Evolutionary conservation across 2,888 invertebrate genomes (phyloP).

Genomic region (Carabus problematicus): DNA sequence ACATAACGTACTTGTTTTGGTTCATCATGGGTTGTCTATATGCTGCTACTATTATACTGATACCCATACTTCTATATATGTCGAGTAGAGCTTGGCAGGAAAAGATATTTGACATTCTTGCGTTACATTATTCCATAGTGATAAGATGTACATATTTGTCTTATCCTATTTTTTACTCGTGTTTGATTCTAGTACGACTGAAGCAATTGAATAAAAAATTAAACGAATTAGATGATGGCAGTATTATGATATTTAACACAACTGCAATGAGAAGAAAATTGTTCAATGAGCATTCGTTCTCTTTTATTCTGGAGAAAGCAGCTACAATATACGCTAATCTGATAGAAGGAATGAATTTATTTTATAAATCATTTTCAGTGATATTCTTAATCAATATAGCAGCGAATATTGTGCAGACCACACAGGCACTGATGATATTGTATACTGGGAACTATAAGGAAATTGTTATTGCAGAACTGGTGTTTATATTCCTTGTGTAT

Average conservation of each 20-base stretch:
- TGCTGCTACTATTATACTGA: no score
- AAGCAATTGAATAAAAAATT: constrained; percentile 4
- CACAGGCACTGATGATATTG: constrained; percentile 10
- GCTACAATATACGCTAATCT: neutral
- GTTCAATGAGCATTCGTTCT: neutral
- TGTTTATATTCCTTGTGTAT: constrained; percentile 2
- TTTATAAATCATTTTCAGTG: constrained; percentile 13
- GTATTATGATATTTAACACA: neutral
- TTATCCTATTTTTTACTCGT: no score
- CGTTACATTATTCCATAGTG: no score
- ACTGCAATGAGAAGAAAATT: neutral
- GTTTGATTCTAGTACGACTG: constrained; percentile 11
- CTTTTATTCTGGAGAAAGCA: neutral
- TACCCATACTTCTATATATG: no score
- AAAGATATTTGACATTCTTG: no score
- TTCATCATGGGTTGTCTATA: no score
- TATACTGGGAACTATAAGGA: constrained; percentile 17
- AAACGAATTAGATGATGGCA: neutral
- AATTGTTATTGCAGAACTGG: constrained; percentile 6
- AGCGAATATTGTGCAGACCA: constrained; percentile 14
- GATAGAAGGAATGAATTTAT: neutral
- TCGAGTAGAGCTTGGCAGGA: no score
- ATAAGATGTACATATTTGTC: no score
- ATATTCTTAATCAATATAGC: constrained; percentile 11
- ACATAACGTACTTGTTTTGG: no score